Percentiles rank a stretch among this genome's conserved stretches.
These are phyloP conservation scores for Strongylocentrotus purpuratus DNA, from an alignment of 35 echinoderm and acorn worm species.

Conservation along the genomic window DNA sequence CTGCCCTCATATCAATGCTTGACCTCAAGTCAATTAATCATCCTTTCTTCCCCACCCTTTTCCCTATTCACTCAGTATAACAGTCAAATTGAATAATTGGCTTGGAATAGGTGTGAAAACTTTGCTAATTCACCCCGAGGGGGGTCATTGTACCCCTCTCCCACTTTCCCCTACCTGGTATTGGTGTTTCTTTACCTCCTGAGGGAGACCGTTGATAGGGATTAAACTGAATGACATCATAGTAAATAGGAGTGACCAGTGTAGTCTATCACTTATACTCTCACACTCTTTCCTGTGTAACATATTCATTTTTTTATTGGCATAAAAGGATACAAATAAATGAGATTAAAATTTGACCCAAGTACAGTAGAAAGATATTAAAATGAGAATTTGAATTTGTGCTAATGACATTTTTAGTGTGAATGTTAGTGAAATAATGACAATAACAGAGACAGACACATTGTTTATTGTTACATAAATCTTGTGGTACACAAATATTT, in stretches of 20 bases:
- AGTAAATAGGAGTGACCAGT: neutral
- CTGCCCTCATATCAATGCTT: neutral
- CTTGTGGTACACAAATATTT: too few species aligned
- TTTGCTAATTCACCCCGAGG: neutral
- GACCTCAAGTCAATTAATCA: neutral
- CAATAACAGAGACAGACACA: too few species aligned
- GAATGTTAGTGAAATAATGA: too few species aligned
- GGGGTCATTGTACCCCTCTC: neutral
- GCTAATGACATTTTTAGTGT: too few species aligned
- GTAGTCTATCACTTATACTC: neutral
- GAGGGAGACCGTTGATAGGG: neutral
- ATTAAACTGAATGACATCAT: neutral
- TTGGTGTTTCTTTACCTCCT: neutral
- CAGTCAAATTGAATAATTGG: conserved; percentile 21
- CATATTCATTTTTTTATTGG: too few species aligned
- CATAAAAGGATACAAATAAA: too few species aligned
- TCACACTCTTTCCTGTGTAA: neutral
- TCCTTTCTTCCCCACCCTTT: neutral
- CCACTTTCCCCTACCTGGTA: neutral
- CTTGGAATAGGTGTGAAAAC: conserved; percentile 30
- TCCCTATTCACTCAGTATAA: neutral
- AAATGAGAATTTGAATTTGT: too few species aligned
- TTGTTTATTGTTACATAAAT: too few species aligned
- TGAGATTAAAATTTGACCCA: too few species aligned
- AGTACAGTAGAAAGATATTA: too few species aligned